Evolutionary conservation across 2,797 vertebrate genomes (phyloP).

Genomic region (Zenarchopterus dispar): DNA sequence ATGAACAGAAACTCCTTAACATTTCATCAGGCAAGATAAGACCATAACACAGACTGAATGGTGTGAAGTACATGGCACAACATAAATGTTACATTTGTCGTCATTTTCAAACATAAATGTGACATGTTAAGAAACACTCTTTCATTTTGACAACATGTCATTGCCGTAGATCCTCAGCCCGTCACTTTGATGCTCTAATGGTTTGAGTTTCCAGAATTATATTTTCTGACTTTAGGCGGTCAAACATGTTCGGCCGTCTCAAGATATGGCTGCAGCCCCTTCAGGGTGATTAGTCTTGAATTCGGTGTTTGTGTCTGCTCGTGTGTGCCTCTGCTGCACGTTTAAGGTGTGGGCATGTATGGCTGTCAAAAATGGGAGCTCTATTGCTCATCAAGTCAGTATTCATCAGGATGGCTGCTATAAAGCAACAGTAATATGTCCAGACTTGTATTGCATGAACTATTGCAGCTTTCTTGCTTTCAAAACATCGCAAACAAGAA

Average conservation of each 20-base stretch:
- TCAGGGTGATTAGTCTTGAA: slow-evolving; percentile 62
- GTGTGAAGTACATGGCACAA: slow-evolving; percentile 34
- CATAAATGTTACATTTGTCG: slow-evolving; percentile 40
- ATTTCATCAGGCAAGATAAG: slow-evolving; percentile 39
- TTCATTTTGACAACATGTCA: slow-evolving; percentile 43
- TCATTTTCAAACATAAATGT: slow-evolving; percentile 65
- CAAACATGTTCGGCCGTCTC: slow-evolving; percentile 56
- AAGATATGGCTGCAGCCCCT: slow-evolving; percentile 65
- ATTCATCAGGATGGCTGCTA: slow-evolving; percentile 75
- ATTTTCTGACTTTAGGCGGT: slow-evolving; percentile 65
- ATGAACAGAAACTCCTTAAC: slow-evolving; percentile 42
- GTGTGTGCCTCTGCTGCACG: slow-evolving; percentile 42
- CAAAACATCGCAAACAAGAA: slow-evolving; percentile 53
- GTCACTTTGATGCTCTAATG: slow-evolving; percentile 17
- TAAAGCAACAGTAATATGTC: slow-evolving; percentile 72
- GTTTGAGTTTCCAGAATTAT: slow-evolving; percentile 47
- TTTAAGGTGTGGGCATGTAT: slow-evolving; percentile 76
- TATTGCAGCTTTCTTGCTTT: slow-evolving; percentile 53
- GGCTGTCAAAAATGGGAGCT: slow-evolving; percentile 79
- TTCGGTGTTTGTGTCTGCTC: slow-evolving; percentile 44
- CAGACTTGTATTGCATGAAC: slow-evolving; percentile 75
- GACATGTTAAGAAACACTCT: slow-evolving; percentile 56
- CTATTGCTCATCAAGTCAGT: slow-evolving; percentile 70
- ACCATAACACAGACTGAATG: slow-evolving; percentile 34
- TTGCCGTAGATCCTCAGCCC: slow-evolving; percentile 34